A percentile compares a stretch with the other conserved stretches of the same genome.
phyloP scores from a whole-genome alignment of 2,113 vertebrate species.

The Scopus umbretta region DNA sequence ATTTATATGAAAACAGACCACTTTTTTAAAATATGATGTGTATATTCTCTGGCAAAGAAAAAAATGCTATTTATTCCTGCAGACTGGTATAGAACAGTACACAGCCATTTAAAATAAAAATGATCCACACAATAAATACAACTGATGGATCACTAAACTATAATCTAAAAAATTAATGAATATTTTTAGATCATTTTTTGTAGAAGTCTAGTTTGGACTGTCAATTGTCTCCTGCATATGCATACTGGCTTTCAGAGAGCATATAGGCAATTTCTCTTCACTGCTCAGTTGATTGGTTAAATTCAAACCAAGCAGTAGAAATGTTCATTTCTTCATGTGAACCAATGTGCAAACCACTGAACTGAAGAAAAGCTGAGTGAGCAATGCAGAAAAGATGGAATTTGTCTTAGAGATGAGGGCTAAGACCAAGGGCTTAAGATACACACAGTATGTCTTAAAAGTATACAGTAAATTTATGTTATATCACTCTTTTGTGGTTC shows the following conservation, averaged over 20 bases:
- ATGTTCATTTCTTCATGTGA: neutral
- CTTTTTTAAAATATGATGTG: neutral
- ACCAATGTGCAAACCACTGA: neutral
- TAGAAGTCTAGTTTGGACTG: neutral
- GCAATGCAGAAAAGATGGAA: neutral
- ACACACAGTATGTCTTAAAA: neutral
- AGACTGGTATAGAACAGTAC: neutral
- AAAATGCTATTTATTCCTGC: neutral
- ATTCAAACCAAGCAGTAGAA: slow-evolving; percentile 37
- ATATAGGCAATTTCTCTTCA: neutral
- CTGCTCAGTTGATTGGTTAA: neutral
- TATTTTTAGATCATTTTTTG: neutral
- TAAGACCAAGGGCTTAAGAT: neutral
- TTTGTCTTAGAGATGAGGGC: neutral
- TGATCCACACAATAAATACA: neutral
- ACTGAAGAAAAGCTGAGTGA: neutral
- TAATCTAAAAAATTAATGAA: neutral
- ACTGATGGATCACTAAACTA: neutral
- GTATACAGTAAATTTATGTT: neutral
- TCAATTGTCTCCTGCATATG: neutral
- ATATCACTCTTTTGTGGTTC: neutral
- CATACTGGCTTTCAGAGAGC: neutral
- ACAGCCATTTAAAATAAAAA: neutral
- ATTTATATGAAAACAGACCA: neutral
- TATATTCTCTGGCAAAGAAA: neutral